Evolutionary conservation across 2,797 vertebrate species (phyloP).

Genomic region (Glossophaga mutica): DNA sequence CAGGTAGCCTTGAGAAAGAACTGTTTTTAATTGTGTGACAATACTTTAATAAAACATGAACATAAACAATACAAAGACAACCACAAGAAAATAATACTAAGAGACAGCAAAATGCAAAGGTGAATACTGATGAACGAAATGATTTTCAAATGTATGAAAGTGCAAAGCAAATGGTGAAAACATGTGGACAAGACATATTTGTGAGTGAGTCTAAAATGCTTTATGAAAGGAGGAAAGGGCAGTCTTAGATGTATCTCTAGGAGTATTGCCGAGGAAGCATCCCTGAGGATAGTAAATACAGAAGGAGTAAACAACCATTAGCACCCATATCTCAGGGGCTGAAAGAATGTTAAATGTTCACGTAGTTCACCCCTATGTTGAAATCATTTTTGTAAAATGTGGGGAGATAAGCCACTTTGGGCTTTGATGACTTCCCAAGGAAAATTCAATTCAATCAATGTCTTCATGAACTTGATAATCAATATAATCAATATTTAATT

Average conservation of each 20-base stretch:
- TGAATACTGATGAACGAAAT: not conserved
- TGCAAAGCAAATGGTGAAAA: not conserved
- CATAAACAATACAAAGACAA: not conserved
- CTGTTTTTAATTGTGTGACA: not conserved
- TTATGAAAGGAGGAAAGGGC: not conserved
- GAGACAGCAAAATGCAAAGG: not conserved
- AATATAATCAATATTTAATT: not conserved
- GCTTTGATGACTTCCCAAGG: not conserved
- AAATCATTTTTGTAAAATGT: not conserved
- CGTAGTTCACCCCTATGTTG: rapidly evolving
- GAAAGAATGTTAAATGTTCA: not conserved
- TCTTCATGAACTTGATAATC: not conserved
- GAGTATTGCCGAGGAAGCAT: not conserved
- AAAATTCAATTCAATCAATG: not conserved
- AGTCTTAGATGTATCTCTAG: rapidly evolving
- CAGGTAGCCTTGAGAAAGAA: not conserved
- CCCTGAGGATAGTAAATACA: not conserved
- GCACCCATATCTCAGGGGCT: not conserved
- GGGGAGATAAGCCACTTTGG: not conserved
- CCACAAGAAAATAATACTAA: not conserved
- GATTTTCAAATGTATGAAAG: not conserved
- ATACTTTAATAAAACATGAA: not conserved
- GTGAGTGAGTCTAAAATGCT: not conserved
- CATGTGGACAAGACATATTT: rapidly evolving
- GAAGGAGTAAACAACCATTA: not conserved